Evolutionary conservation across 2,888 invertebrate genomes (phyloP).

Genomic region (Drosophila tanythrix): DNA sequence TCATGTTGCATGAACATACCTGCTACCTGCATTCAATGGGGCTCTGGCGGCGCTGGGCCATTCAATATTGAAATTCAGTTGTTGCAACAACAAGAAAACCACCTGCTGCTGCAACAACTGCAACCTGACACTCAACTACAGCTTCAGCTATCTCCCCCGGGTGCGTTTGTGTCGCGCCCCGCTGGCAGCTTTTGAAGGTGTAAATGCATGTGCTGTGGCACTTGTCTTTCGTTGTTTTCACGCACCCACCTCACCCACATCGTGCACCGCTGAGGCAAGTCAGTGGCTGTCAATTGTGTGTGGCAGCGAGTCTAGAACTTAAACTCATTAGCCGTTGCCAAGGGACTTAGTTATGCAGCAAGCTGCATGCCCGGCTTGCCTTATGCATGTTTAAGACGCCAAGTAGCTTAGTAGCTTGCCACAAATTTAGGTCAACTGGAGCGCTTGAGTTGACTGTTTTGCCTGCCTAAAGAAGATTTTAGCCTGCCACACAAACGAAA

Average conservation of each 20-base stretch:
- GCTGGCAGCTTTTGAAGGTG: constrained; percentile 39
- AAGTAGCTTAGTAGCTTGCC: constrained; percentile 73
- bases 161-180: constrained; percentile 38
- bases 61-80: constrained; percentile 23
- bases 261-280: constrained; percentile 3
- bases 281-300: constrained; percentile 65
- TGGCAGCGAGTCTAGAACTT: constrained; percentile 70
- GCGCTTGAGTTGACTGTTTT: constrained; percentile 29
- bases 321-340: constrained; percentile 75
- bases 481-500: neutral
- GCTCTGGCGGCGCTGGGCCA: neutral
- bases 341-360: constrained; percentile 65
- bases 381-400: constrained; percentile 71
- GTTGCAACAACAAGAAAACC: constrained; percentile 36
- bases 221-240: constrained; percentile 31
- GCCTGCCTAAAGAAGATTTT: constrained; percentile 32
- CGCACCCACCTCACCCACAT: neutral
- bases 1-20: constrained; percentile 3
- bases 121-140: constrained; percentile 4
- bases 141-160: constrained; percentile 31
- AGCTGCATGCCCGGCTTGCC: constrained; percentile 20
- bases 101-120: constrained; percentile 32
- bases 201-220: constrained; percentile 42
- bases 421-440: constrained; percentile 70
- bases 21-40: constrained; percentile 16